These are phyloP conservation scores for Drosophila pseudotakahashii DNA, from an alignment of 2,888 invertebrate species.

Conservation along the genomic window DNA sequence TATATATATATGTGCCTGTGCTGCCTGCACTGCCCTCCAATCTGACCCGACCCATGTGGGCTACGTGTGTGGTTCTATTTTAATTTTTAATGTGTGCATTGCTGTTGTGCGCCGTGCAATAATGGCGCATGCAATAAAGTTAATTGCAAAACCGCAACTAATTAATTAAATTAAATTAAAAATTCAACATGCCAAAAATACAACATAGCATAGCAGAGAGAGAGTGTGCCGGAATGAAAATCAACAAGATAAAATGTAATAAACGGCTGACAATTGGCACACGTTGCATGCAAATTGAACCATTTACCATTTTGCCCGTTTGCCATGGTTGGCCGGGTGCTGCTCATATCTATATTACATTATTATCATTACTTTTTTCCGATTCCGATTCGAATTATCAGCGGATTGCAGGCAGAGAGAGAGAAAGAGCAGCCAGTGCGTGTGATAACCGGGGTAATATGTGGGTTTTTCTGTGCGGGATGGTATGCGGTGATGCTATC, in stretches of 20 bases:
- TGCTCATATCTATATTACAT: slow-evolving; percentile 33
- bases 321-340: background rate
- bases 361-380: slow-evolving; percentile 39
- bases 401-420: background rate
- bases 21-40: slow-evolving; percentile 51
- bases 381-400: slow-evolving; percentile 38
- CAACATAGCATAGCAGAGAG: slow-evolving; percentile 33
- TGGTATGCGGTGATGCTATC: slow-evolving; percentile 7
- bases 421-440: background rate
- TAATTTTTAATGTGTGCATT: slow-evolving; percentile 71
- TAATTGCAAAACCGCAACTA: slow-evolving; percentile 84
- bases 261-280: slow-evolving; percentile 77
- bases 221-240: slow-evolving; percentile 61
- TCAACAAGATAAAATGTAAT: slow-evolving; percentile 78
- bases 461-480: background rate
- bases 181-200: slow-evolving; percentile 78
- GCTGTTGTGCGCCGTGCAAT: slow-evolving; percentile 63
- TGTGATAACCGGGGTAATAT: slow-evolving; percentile 6
- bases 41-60: slow-evolving; percentile 53
- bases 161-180: slow-evolving; percentile 83
- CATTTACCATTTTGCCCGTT: slow-evolving; percentile 44
- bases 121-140: slow-evolving; percentile 82
- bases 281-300: slow-evolving; percentile 75
- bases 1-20: background rate
- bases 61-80: slow-evolving; percentile 64